Evolutionary conservation across 2,888 invertebrate genomes (phyloP), one percentile per base, ranked within the genome.

Genomic region (Sussaba pulchella): DNA sequence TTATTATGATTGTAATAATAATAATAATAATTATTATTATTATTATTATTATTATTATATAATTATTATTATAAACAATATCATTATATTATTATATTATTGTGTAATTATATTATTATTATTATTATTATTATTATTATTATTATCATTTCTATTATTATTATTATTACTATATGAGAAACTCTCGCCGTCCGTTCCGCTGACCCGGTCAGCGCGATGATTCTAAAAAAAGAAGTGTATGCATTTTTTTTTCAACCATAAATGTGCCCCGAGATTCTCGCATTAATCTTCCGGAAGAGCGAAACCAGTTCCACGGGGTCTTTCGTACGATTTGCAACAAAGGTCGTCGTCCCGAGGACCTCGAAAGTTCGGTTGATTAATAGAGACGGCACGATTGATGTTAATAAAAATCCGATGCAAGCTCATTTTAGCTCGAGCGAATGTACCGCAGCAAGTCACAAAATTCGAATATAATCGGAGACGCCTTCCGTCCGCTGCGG

Each of bases 331-430:
- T 19, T 21, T 24, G 24, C 24, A 52, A 24, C 19, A 61, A 61
- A 61, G 72, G 72, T 72, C 61, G 26, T 21, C 69, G 39, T 10
- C 14, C 47, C 31, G 45, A 19, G 19, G 50, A 21, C 19, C 72
- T 50, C 72, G 61, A 72, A 63, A 72, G 61, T 72, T 63, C 14
- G 2, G 36, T n/a, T 19, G 59, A 70, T 59, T 57, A 57, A 45
- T 57, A 57, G 31, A 14, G 57, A 14, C 57, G 31, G n/a, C 24
- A 21, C 52, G 57, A 17, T 63, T 63, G 9, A 63, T 24, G 10
- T 24, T 63, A 12, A 24, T 43, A 43, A 41, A 21, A 41, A 4
- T n/a, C n/a, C 24, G 52, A 26, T 54, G 52, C 24, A n/a, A 54
- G 26, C 26, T 14, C 5, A 54, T 26, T 54, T 54, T n/a, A n/a